These are phyloP conservation scores for Bergia sp. DNA, from an alignment of 92 coral and sea anemone species.

Conservation along the genomic window DNA sequence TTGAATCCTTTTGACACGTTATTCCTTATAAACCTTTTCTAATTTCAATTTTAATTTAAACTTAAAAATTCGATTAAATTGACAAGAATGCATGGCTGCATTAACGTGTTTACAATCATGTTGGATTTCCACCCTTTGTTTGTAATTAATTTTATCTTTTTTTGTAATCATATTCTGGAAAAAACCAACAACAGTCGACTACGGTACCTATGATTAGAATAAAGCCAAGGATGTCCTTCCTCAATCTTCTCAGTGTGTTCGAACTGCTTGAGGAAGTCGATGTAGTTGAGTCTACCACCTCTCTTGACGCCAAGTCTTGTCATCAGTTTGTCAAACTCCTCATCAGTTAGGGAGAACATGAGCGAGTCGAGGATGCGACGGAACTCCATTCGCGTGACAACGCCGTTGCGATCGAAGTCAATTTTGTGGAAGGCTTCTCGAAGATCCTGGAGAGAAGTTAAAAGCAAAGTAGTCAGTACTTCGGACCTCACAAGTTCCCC, in stretches of 20 bases:
- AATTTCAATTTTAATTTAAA: no score
- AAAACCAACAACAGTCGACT: no score
- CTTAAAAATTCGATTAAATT: no score
- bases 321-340: slow-evolving; percentile 93
- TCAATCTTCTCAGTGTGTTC: slow-evolving; percentile 87
- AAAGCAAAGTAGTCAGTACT: not conserved
- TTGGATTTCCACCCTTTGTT: not conserved
- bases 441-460: slow-evolving; percentile 65
- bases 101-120: no score
- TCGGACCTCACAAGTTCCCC: no score
- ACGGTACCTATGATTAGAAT: slow-evolving; percentile 77
- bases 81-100: no score
- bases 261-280: slow-evolving; percentile 88
- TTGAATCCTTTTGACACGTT: no score
- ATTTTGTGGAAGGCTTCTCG: slow-evolving; percentile 94
- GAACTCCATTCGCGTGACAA: slow-evolving; percentile 82
- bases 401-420: slow-evolving; percentile 89
- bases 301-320: slow-evolving; percentile 68
- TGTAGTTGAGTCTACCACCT: slow-evolving; percentile 88
- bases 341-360: slow-evolving; percentile 83
- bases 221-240: slow-evolving; percentile 96
- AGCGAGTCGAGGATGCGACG: slow-evolving; percentile 90
- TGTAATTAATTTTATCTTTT: not conserved
- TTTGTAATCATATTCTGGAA: no score
- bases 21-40: no score